Conservation (phyloP, 2,113 vertebrate species). For the Pogona vitticeps region DNA sequence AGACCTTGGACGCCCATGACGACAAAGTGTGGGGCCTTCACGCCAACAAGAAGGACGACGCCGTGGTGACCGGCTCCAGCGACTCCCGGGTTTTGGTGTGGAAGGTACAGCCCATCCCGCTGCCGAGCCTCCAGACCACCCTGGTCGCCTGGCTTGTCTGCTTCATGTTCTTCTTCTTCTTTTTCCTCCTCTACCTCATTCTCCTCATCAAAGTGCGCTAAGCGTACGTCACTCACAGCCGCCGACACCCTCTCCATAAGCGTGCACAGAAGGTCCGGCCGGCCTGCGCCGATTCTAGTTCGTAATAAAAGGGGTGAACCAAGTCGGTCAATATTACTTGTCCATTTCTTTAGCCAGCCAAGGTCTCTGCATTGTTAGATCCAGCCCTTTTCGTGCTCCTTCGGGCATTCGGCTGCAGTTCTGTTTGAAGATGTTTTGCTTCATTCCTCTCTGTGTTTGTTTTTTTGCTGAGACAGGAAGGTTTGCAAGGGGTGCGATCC, state of each 20-base stretch:
- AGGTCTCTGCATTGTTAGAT: neutral
- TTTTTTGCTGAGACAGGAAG: neutral
- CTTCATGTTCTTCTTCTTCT: neutral
- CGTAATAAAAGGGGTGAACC: constrained; percentile 18
- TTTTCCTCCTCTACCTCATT: constrained; percentile 1
- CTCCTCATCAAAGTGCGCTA: neutral
- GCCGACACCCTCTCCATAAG: neutral
- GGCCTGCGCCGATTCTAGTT: neutral
- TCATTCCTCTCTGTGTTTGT: no score
- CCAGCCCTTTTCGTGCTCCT: no score
- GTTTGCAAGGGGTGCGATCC: no score
- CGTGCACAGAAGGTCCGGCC: neutral
- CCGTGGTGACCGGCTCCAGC: constrained; percentile 85
- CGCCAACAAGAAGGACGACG: constrained; percentile 80
- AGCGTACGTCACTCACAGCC: neutral
- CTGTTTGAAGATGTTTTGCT: no score
- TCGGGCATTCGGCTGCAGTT: no score
- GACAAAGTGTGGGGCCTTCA: constrained; percentile 97
- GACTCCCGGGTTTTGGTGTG: constrained; percentile 90
- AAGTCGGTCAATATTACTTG: neutral
- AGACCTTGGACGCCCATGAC: constrained; percentile 90
- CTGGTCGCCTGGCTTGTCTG: neutral
- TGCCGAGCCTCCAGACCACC: no score
- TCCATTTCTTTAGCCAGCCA: constrained; percentile 14
- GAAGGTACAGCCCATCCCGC: constrained; percentile 75